phyloP scores from a whole-genome alignment of 2,113 vertebrate species.

The Lampris megalopsis region DNA sequence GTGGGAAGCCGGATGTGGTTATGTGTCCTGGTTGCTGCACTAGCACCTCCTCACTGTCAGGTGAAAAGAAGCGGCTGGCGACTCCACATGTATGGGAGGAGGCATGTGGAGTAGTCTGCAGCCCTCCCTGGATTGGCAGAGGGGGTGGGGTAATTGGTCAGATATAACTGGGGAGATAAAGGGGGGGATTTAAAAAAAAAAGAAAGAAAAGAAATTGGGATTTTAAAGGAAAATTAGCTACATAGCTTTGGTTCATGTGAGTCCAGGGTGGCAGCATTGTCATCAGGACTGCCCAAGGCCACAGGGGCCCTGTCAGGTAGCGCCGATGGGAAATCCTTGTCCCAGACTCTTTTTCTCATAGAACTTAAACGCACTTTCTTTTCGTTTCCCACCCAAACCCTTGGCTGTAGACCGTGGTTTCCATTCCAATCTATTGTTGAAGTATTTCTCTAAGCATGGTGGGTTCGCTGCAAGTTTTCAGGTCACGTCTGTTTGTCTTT shows the following conservation, averaged over 20 bases:
- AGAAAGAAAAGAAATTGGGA: slow-evolving; percentile 4
- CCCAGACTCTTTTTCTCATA: slow-evolving; percentile 29
- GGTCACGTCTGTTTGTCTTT: slow-evolving; percentile 48
- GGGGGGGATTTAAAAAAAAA: too few relatives aligned
- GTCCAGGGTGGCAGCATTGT: slow-evolving; percentile 6
- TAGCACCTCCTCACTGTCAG: too few relatives aligned
- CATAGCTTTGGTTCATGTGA: too few relatives aligned
- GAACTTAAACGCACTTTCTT: slow-evolving; percentile 31
- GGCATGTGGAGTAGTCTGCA: too few relatives aligned
- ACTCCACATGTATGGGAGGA: too few relatives aligned
- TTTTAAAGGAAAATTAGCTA: not conserved
- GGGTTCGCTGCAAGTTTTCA: slow-evolving; percentile 39
- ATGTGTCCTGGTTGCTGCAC: too few relatives aligned
- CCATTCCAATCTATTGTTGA: slow-evolving; percentile 58
- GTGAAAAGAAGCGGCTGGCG: too few relatives aligned
- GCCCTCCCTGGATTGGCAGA: too few relatives aligned
- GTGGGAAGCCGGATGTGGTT: too few relatives aligned
- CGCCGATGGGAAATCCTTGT: slow-evolving; percentile 5
- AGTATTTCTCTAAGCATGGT: slow-evolving; percentile 34
- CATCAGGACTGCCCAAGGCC: not conserved
- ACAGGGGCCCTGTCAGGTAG: slow-evolving; percentile 29
- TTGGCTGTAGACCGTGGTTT: slow-evolving; percentile 56
- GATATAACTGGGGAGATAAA: too few relatives aligned
- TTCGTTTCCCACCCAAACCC: slow-evolving; percentile 48
- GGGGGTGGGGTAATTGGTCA: too few relatives aligned